Percentiles rank a stretch among this genome's conserved stretches.
These are phyloP conservation scores for Caenorhabditis remanei DNA, from an alignment of 1,140 invertebrate genomes.

Conservation along the genomic window DNA sequence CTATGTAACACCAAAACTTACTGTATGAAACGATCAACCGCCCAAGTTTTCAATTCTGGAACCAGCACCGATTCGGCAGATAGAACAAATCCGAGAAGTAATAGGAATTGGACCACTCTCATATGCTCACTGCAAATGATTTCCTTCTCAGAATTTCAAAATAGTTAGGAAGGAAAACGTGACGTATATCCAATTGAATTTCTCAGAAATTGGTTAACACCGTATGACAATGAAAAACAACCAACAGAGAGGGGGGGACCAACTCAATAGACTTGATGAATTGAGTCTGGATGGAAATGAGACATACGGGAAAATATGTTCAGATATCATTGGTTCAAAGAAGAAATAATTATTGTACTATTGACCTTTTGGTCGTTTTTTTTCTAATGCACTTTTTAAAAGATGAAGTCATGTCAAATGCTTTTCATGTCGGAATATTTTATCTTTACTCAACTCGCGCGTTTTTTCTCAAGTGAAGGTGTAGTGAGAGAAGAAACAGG, in stretches of 20 bases:
- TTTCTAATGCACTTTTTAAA: neutral
- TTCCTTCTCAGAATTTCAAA: neutral
- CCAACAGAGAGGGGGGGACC: neutral
- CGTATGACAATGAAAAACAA: conserved; percentile 8
- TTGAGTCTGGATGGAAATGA: neutral
- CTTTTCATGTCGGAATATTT: neutral
- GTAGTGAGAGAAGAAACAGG: neutral
- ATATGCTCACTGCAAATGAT: neutral
- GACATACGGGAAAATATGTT: neutral
- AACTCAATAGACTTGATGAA: conserved; percentile 2
- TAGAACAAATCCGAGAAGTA: neutral
- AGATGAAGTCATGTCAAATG: neutral
- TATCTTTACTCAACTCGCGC: neutral
- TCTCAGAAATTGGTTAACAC: neutral
- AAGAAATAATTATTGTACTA: neutral
- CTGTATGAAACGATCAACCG: neutral
- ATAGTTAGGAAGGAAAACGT: neutral
- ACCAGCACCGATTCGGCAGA: neutral
- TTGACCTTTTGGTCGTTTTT: neutral
- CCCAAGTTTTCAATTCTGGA: neutral
- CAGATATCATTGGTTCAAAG: neutral
- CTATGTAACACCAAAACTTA: neutral
- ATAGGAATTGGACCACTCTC: neutral
- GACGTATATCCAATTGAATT: neutral
- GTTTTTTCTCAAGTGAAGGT: neutral